Evolutionary conservation across 2,797 vertebrate species (phyloP), one percentile per base, ranked within the genome.

Genomic region (Dendrocincla fuliginosa): DNA sequence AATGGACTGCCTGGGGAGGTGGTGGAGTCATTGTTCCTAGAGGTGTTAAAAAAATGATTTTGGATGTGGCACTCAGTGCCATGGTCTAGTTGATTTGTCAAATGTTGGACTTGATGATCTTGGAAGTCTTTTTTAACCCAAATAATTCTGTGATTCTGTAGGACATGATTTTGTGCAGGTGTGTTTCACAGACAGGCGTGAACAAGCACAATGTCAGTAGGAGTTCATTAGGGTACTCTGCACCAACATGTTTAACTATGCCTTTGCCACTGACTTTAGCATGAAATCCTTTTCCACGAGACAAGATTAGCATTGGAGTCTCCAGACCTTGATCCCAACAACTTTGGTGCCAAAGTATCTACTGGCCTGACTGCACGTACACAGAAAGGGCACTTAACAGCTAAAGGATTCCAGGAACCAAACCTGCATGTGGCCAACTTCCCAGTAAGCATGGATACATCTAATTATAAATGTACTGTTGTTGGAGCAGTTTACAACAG

Each of bases 1-100:
- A 49, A 61, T 5, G 16, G 42, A 15, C 11, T 69, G 41, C 19
- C 3, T 5, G 19, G 33, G 0, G 0, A 41, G 7, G 6, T 14
- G 22, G 18, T 13, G 13, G 47, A 8, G 27, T 24, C 22, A 24
- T 10, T 16, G 35, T 20, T 13, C 23, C 32, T 16, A 15, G 23
- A 14, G 13, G 2, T 56, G 19, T 11, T n/a, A 23, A 50, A 44
- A 28, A 69, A 63, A 63, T n/a, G 9, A 44, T 16, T 49, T 16
- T 49, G 49, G 9, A 61, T 12, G 13, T 28, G 35, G 11, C 9
- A 37, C 16, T 37, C 6, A 24, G 23, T 55, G 32, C 61, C 47
- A 30, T 17, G 30, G 19, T 24, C 9, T 47, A 32, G 33, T 4
- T 61, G 42, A 35, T 49, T 19, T 9, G 60, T n/a, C 56, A 69